Conservation (phyloP, 2,113 vertebrate genomes). For the Empidonax alnorum region DNA sequence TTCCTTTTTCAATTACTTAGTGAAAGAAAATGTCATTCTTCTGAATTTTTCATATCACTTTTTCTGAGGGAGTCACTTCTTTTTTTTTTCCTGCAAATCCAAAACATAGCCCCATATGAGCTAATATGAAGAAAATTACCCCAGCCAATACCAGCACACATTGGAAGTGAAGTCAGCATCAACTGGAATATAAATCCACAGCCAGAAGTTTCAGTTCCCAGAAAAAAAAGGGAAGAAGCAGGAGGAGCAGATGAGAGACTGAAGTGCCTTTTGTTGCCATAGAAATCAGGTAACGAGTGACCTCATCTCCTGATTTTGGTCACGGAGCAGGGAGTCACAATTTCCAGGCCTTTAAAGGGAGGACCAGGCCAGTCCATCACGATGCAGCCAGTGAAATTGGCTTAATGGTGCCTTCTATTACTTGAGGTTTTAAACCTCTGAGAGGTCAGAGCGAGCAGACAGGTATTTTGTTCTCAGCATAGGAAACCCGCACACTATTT, state of each 20-base stretch:
- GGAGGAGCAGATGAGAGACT: background rate
- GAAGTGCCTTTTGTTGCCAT: constrained; percentile 1
- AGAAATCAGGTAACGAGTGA: constrained; percentile 18
- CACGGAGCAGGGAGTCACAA: background rate
- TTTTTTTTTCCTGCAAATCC: background rate
- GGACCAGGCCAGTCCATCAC: background rate
- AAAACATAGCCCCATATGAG: background rate
- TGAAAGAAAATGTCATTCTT: background rate
- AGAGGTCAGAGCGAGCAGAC: background rate
- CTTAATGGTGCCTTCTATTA: background rate
- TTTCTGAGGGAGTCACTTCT: background rate
- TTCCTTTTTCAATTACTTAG: background rate
- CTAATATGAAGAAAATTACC: background rate
- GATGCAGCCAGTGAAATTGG: background rate
- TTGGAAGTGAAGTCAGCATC: background rate
- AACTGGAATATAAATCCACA: background rate
- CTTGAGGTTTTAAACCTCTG: background rate
- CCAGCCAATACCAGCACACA: background rate
- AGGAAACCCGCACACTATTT: background rate
- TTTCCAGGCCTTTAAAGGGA: background rate
- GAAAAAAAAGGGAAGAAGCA: background rate
- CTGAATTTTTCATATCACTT: constrained; percentile 1
- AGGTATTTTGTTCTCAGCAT: constrained; percentile 17
- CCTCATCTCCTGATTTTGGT: background rate
- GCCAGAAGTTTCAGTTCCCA: background rate